A percentile compares a stretch with the other conserved stretches of the same genome.
phyloP scores from a whole-genome alignment of 1,140 invertebrate genomes.

The Drosophila pruinosa region DNA sequence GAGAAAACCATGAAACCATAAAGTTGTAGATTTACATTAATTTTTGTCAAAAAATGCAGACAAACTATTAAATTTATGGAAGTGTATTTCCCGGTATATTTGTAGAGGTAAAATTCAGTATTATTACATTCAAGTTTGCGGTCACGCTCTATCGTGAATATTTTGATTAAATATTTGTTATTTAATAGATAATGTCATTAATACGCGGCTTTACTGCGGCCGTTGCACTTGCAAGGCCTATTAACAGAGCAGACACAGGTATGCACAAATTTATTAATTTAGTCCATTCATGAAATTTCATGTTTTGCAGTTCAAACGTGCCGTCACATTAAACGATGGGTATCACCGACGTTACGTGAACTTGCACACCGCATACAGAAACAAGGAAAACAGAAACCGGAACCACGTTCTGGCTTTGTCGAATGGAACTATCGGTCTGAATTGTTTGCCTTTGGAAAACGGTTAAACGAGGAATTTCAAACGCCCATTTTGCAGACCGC shows the following conservation, averaged over 20 bases:
- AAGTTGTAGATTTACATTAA: too few species aligned
- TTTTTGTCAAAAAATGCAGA: too few species aligned
- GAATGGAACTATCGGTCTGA: slow-evolving; percentile 96
- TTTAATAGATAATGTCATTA: slow-evolving; percentile 49
- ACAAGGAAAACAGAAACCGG: slow-evolving; percentile 56
- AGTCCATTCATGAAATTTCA: slow-evolving; percentile 25
- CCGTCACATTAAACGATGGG: slow-evolving; percentile 84
- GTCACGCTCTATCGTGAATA: too few species aligned
- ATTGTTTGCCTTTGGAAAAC: slow-evolving; percentile 92
- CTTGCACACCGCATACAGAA: slow-evolving; percentile 66
- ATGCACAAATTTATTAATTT: neutral
- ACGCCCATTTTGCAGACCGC: slow-evolving; percentile 88
- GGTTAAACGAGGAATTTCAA: slow-evolving; percentile 93
- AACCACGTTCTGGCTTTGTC: slow-evolving; percentile 86
- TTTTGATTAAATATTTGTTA: slow-evolving; percentile 9
- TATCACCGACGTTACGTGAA: slow-evolving; percentile 84
- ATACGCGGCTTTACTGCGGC: slow-evolving; percentile 32
- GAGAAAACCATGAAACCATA: too few species aligned
- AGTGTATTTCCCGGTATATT: too few species aligned
- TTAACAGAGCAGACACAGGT: slow-evolving; percentile 34
- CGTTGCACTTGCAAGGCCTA: slow-evolving; percentile 15
- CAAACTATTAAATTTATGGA: too few species aligned
- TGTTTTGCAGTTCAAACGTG: slow-evolving; percentile 46
- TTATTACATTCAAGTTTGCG: too few species aligned
- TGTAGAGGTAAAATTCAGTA: too few species aligned